Percentiles rank a stretch among this genome's conserved stretches.
These are phyloP conservation scores for Oncorhynchus gorbuscha DNA, from an alignment of 2,113 vertebrate species.

Conservation along the genomic window DNA sequence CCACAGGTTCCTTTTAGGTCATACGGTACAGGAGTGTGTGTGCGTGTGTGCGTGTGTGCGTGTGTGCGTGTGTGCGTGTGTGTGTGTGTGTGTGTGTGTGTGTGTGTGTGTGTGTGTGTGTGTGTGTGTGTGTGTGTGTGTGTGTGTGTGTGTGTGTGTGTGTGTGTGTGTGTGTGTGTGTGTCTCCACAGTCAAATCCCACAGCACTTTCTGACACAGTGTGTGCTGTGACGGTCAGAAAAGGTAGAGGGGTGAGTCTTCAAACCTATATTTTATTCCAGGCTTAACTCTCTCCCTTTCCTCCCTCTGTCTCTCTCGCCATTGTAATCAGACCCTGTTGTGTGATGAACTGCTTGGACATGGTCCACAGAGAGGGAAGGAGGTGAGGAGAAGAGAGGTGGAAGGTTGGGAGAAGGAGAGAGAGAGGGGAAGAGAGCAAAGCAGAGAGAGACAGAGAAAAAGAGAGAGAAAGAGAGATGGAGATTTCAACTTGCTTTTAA, in stretches of 20 bases:
- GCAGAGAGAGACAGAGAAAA: neutral
- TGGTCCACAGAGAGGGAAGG: too few relatives aligned
- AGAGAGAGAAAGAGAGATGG: slow-evolving; percentile 34
- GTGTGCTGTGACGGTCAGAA: neutral
- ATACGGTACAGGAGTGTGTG: neutral
- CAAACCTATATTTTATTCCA: too few relatives aligned
- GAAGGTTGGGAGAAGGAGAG: too few relatives aligned
- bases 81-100: too few relatives aligned
- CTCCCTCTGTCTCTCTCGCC: too few relatives aligned
- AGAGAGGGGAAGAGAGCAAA: neutral
- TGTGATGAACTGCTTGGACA: too few relatives aligned
- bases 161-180: neutral
- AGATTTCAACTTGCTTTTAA: slow-evolving; percentile 67
- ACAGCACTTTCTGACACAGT: too few relatives aligned
- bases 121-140: neutral
- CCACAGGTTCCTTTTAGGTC: slow-evolving; percentile 10
- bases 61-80: neutral
- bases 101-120: neutral
- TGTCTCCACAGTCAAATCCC: too few relatives aligned
- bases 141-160: neutral
- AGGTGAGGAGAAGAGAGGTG: too few relatives aligned
- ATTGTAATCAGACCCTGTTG: too few relatives aligned
- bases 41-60: neutral
- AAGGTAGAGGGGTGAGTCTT: neutral
- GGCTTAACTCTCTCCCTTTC: too few relatives aligned